These are phyloP conservation scores for Myzus persicae DNA, from an alignment of 1,140 invertebrate genomes.

Conservation along the genomic window DNA sequence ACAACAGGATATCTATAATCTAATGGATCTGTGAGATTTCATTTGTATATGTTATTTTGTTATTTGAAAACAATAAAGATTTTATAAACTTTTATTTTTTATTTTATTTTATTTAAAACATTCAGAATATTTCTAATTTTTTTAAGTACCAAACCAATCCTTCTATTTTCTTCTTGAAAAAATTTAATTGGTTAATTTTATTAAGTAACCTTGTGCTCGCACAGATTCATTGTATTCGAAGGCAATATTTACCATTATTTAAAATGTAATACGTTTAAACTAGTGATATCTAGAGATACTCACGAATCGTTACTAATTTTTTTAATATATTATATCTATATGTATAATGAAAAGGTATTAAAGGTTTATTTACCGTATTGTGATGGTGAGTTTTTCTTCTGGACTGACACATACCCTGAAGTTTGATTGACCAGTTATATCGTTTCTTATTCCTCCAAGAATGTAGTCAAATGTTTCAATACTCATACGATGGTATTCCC, in stretches of 20 bases:
- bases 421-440: not conserved
- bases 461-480: slow-evolving; percentile 25
- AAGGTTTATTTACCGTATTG: slow-evolving; percentile 24
- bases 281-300: too few species aligned
- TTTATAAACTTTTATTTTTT: not conserved
- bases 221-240: too few species aligned
- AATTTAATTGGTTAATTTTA: not conserved
- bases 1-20: not conserved
- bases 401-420: slow-evolving; percentile 22
- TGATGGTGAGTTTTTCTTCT: slow-evolving; percentile 22
- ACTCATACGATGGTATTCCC: slow-evolving; percentile 11
- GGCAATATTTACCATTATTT: too few species aligned
- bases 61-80: not conserved
- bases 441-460: slow-evolving; percentile 27
- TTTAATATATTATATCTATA: too few species aligned
- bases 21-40: not conserved
- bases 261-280: too few species aligned
- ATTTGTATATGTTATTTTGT: not conserved
- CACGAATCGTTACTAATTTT: too few species aligned
- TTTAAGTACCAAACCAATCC: not conserved
- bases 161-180: slow-evolving; percentile 11
- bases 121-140: not conserved
- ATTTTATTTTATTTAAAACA: slow-evolving; percentile 13
- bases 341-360: too few species aligned
- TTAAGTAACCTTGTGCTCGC: too few species aligned